Conservation (phyloP, 2,797 vertebrate species). For the Poeciliopsis presidionis region DNA sequence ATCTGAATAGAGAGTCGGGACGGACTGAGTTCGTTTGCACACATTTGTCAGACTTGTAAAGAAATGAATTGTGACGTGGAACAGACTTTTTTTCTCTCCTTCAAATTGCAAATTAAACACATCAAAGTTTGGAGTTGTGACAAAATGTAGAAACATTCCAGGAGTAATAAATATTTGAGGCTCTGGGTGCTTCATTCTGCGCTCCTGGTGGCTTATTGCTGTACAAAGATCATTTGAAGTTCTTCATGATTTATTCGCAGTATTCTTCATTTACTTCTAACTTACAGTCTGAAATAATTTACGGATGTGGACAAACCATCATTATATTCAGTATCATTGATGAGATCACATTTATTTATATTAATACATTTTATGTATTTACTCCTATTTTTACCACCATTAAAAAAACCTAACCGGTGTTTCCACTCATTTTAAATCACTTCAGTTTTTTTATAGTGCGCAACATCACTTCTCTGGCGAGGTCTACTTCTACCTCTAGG, state of each 20-base stretch:
- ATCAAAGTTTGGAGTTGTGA: background rate
- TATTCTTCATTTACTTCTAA: background rate
- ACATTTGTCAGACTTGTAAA: background rate
- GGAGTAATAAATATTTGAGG: background rate
- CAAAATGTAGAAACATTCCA: background rate
- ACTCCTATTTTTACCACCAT: background rate
- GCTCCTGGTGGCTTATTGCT: background rate
- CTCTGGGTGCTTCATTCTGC: background rate
- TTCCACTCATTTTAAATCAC: background rate
- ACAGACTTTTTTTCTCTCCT: background rate
- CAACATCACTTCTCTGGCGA: background rate
- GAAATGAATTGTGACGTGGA: background rate
- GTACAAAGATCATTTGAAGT: background rate
- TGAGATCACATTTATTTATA: background rate
- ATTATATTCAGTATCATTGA: background rate
- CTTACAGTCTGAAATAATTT: background rate
- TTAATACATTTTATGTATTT: background rate
- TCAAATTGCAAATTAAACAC: background rate
- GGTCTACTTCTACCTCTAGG: constrained; percentile 26
- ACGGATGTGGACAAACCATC: background rate
- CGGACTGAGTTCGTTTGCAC: background rate
- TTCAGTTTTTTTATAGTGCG: background rate
- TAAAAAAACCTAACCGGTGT: background rate
- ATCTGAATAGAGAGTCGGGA: background rate
- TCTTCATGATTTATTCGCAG: background rate